Evolutionary conservation across 1,140 invertebrate genomes (phyloP).

Genomic region (Drosophila tropicalis): DNA sequence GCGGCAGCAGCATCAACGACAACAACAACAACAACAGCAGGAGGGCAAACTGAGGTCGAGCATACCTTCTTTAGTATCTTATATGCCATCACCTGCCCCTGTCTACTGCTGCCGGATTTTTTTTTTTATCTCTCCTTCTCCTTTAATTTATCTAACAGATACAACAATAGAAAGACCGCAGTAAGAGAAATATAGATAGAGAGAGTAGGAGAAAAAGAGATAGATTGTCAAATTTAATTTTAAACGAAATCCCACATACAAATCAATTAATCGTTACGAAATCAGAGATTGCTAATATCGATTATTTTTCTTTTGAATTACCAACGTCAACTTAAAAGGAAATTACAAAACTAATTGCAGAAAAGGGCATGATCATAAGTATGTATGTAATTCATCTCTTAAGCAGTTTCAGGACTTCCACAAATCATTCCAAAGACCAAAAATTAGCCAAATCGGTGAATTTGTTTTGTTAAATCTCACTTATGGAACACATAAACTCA

Average conservation of each 20-base stretch:
- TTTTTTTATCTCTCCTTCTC: not conserved
- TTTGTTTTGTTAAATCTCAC: too few species aligned
- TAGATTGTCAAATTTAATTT: not conserved
- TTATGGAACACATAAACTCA: too few species aligned
- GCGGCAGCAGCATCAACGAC: constrained; percentile 5
- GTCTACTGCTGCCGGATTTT: constrained; percentile 3
- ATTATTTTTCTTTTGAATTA: too few species aligned
- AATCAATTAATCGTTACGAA: constrained; percentile 6
- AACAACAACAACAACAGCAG: constrained; percentile 9
- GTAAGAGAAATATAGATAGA: too few species aligned
- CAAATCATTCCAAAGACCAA: too few species aligned
- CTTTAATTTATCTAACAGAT: constrained; percentile 2
- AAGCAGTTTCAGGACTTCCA: too few species aligned
- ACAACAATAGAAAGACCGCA: too few species aligned
- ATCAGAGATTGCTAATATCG: not conserved
- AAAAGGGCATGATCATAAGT: too few species aligned
- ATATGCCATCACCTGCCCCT: constrained; percentile 7
- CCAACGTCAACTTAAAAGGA: too few species aligned
- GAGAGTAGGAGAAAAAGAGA: not conserved
- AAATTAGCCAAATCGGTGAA: too few species aligned
- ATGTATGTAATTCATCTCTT: too few species aligned
- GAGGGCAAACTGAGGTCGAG: constrained; percentile 5
- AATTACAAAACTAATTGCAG: too few species aligned
- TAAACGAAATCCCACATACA: not conserved
- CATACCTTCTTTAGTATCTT: constrained; percentile 6